phyloP scores from a whole-genome alignment of 2,797 vertebrate species.

The Toxotes lorentzi region DNA sequence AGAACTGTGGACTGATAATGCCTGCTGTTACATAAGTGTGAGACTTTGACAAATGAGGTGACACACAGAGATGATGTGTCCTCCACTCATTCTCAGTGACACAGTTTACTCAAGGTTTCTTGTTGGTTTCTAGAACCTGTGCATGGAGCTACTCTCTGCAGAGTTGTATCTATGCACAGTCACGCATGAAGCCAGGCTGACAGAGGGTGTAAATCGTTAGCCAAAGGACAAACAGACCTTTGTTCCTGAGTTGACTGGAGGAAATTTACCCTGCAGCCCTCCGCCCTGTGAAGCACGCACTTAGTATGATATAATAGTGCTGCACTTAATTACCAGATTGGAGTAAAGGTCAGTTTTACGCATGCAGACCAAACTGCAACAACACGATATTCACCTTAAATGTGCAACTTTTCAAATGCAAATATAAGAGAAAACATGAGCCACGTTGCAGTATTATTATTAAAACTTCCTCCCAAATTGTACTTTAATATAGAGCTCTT shows the following conservation, averaged over 20 bases:
- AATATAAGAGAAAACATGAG: neutral
- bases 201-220: slow-evolving; percentile 78
- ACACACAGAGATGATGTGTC: slow-evolving; percentile 20
- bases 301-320: slow-evolving; percentile 19
- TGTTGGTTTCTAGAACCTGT: neutral
- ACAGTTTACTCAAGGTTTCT: slow-evolving; percentile 14
- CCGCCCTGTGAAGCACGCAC: slow-evolving; percentile 20
- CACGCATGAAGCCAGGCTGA: slow-evolving; percentile 25
- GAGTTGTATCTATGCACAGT: slow-evolving; percentile 19
- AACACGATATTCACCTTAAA: neutral
- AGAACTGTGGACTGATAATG: slow-evolving; percentile 7
- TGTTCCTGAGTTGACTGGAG: slow-evolving; percentile 47
- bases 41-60: slow-evolving; percentile 22
- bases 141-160: slow-evolving; percentile 10
- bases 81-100: slow-evolving; percentile 19
- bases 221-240: slow-evolving; percentile 82
- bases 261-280: slow-evolving; percentile 5
- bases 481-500: neutral
- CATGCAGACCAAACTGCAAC: slow-evolving; percentile 18
- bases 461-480: neutral
- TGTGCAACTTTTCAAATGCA: neutral
- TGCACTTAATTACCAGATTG: slow-evolving; percentile 1
- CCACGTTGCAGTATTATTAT: no score
- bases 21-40: neutral
- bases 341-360: slow-evolving; percentile 46